Conservation (phyloP, 23 tunicate genomes). For the Botrylloides violaceus region DNA sequence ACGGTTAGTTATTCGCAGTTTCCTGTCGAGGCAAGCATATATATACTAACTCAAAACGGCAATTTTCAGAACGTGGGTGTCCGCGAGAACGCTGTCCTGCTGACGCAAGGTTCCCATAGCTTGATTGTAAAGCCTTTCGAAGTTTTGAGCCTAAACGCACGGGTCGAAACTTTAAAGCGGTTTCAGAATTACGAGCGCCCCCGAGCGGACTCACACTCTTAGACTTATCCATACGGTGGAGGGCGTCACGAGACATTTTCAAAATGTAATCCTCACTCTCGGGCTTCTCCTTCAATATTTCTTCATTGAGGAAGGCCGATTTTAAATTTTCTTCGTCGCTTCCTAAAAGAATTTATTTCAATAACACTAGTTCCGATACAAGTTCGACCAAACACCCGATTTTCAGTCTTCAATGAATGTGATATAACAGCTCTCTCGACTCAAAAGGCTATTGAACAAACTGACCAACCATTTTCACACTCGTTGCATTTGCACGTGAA, state of each 20-base stretch:
- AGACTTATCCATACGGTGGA: constrained; percentile 56
- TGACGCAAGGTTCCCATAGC: constrained; percentile 71
- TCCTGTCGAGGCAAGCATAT: not conserved
- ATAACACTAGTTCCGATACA: too few species aligned
- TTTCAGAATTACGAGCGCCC: not conserved
- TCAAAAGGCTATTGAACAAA: too few species aligned
- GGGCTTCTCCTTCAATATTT: constrained; percentile 41
- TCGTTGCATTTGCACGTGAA: constrained; percentile 77
- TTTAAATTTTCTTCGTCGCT: constrained; percentile 49
- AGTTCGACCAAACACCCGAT: too few species aligned
- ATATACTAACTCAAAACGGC: constrained; percentile 61
- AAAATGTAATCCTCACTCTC: constrained; percentile 77
- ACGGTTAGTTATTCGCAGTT: not conserved
- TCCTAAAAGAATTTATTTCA: constrained; percentile 24
- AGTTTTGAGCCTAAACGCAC: constrained; percentile 48
- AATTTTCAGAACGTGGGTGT: constrained; percentile 72
- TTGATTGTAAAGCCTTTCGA: constrained; percentile 89
- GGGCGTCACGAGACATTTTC: constrained; percentile 62
- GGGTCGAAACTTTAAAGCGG: too few species aligned
- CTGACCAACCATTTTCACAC: constrained; percentile 72
- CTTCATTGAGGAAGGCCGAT: constrained; percentile 43
- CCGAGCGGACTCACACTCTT: constrained; percentile 48
- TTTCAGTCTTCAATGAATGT: too few species aligned
- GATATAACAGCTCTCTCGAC: too few species aligned
- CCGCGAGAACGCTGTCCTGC: constrained; percentile 85